These are phyloP conservation scores for Agapornis roseicollis DNA, from an alignment of 2,113 vertebrate genomes.

Conservation along the genomic window DNA sequence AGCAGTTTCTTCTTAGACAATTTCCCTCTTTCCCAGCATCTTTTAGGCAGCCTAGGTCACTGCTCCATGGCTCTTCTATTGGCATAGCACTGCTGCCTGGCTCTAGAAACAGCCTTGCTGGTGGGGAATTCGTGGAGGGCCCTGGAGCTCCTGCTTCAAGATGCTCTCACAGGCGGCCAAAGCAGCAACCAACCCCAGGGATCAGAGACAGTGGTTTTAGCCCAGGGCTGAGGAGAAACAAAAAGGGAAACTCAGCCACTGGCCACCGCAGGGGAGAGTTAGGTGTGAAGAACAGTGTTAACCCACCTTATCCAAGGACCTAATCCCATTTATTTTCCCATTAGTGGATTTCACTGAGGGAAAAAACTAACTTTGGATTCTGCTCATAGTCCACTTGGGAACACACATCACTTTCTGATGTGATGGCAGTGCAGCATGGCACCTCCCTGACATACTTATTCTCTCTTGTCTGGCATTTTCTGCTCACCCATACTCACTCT, in stretches of 20 bases:
- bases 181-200: neutral
- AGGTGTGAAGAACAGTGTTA: neutral
- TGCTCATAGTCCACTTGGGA: neutral
- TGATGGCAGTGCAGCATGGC: rapidly evolving
- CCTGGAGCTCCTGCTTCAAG: neutral
- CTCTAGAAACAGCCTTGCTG: rapidly evolving
- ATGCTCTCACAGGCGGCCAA: rapidly evolving
- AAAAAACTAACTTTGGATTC: neutral
- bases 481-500: neutral
- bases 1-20: neutral
- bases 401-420: neutral
- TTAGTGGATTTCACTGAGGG: neutral
- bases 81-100: rapidly evolving
- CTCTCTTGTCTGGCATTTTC: neutral
- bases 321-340: neutral
- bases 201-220: neutral
- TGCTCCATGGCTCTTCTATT: neutral
- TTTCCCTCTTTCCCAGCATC: neutral
- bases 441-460: neutral
- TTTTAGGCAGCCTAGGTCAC: neutral
- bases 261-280: rapidly evolving
- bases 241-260: neutral
- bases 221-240: neutral
- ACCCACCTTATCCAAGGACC: neutral
- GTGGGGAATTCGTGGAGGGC: neutral